A percentile compares a stretch with the other conserved stretches of the same genome.
Conservation (phyloP, 2,888 invertebrate genomes). For the Spialia ferax region DNA sequence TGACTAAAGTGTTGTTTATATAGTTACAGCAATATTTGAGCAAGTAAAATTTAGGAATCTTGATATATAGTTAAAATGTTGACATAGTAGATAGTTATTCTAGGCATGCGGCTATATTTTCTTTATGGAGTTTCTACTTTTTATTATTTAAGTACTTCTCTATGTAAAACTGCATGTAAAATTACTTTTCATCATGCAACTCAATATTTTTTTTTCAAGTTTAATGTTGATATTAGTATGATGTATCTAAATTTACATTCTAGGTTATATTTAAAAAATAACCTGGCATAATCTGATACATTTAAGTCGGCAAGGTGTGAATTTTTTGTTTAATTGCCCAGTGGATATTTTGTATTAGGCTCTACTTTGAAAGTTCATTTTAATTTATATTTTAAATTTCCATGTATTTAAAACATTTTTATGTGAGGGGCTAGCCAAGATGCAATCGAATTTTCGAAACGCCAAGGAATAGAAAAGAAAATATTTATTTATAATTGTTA, state of each 20-base stretch:
- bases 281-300: not conserved
- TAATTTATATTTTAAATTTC: no score
- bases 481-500: no score
- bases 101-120: constrained; percentile 52
- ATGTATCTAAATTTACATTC: not conserved
- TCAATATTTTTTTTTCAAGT: not conserved
- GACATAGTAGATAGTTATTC: constrained; percentile 49
- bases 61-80: constrained; percentile 38
- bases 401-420: no score
- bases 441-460: no score
- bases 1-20: constrained; percentile 52
- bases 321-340: no score
- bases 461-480: no score
- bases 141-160: not conserved
- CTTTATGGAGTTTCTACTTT: not conserved
- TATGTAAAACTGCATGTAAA: not conserved
- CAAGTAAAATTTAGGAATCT: constrained; percentile 43
- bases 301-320: not conserved
- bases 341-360: no score
- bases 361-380: no score
- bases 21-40: constrained; percentile 55
- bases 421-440: no score
- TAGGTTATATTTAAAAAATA: no score
- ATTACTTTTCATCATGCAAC: not conserved
- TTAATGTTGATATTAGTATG: not conserved